phyloP scores from a whole-genome alignment of 1,140 invertebrate genomes.

The Caligus rogercresseyi region DNA sequence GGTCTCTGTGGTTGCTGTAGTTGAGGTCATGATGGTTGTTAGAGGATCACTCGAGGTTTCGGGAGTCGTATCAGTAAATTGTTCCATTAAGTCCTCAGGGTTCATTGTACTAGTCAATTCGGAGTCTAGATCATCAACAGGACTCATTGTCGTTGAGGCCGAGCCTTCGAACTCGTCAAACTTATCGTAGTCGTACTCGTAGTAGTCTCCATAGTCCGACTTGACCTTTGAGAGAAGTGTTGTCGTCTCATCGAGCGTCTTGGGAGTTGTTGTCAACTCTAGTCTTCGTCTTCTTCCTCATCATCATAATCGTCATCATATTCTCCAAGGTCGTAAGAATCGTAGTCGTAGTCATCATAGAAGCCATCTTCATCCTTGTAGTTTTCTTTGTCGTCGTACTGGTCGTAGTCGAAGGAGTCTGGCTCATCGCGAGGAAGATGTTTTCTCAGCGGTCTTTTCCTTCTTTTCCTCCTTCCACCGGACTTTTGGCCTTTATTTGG shows the following conservation, averaged over 20 bases:
- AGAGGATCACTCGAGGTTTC: background rate
- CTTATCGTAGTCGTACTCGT: background rate
- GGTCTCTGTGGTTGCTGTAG: background rate
- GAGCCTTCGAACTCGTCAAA: background rate
- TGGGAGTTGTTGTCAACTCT: background rate
- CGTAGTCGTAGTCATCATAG: constrained; percentile 1
- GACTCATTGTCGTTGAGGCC: too few relatives aligned
- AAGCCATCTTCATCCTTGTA: constrained; percentile 1
- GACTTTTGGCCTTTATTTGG: background rate
- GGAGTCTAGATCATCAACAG: too few relatives aligned
- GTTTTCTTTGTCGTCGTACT: background rate
- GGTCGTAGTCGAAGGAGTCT: background rate
- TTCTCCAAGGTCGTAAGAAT: constrained; percentile 2
- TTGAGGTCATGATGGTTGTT: background rate
- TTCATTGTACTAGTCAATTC: too few relatives aligned
- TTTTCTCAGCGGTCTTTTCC: background rate
- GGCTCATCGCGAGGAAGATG: background rate
- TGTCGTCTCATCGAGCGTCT: background rate
- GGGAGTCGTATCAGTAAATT: background rate
- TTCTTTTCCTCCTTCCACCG: background rate
- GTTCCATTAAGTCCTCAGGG: too few relatives aligned
- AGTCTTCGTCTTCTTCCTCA: background rate
- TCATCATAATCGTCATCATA: constrained; percentile 1
- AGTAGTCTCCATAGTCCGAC: background rate
- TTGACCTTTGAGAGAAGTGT: background rate